Conservation (phyloP, 2,797 vertebrate species). For the Phoebastria nigripes region DNA sequence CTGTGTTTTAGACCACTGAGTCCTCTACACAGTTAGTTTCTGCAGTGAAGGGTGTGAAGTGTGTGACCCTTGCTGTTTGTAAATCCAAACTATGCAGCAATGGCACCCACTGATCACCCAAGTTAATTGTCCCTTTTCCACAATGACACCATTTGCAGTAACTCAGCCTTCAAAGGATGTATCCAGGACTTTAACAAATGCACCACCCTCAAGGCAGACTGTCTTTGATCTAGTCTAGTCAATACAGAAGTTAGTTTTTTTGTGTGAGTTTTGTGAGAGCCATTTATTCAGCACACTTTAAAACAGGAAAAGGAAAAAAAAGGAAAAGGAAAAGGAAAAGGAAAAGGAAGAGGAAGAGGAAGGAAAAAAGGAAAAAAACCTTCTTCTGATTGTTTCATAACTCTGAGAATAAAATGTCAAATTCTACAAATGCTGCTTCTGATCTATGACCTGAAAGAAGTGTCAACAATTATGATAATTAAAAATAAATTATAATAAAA, state of each 20-base stretch:
- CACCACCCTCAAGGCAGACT: neutral
- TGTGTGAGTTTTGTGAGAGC: neutral
- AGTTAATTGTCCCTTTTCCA: constrained; percentile 41
- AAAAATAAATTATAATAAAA: neutral
- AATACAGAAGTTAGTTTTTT: neutral
- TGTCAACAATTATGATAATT: neutral
- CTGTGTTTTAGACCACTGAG: constrained; percentile 55
- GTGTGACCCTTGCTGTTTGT: constrained; percentile 45
- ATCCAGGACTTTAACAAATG: neutral
- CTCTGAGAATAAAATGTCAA: neutral
- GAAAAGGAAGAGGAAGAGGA: neutral
- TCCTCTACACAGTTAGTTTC: constrained; percentile 6
- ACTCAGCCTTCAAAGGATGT: constrained; percentile 28
- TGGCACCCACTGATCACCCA: neutral
- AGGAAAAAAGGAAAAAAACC: neutral
- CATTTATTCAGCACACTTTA: neutral
- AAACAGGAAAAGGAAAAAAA: neutral
- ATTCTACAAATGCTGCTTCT: neutral
- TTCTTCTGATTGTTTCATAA: neutral
- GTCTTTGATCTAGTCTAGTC: neutral
- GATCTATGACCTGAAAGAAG: neutral
- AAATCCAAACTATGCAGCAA: constrained; percentile 49
- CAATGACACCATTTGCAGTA: neutral
- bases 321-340: neutral
- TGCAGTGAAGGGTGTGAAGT: constrained; percentile 46